Conservation (phyloP, 2,888 invertebrate species). For the Noctua janthina region DNA sequence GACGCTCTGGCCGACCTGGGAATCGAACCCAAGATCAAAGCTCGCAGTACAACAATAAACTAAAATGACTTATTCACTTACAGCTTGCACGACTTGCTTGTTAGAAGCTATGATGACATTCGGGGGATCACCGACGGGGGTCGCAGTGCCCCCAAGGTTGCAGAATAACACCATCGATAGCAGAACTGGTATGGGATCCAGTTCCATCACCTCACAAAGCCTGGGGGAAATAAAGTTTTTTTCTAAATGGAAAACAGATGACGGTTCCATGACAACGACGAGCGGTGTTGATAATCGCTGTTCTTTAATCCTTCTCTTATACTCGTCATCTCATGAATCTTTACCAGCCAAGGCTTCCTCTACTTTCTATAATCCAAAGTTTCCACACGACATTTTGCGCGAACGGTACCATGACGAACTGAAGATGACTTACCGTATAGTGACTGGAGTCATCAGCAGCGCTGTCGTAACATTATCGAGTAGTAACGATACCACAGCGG, state of each 20-base stretch:
- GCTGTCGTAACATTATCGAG: constrained; percentile 97
- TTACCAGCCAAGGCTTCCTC: no score
- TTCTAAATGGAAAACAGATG: background rate
- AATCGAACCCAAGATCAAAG: background rate
- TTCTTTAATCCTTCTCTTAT: no score
- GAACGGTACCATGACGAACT: background rate
- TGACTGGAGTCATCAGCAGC: constrained; percentile 96
- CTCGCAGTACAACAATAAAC: background rate
- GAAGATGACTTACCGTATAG: constrained; percentile 91
- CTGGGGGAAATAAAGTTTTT: constrained; percentile 79
- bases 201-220: constrained; percentile 96
- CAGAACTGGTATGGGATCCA: constrained; percentile 96
- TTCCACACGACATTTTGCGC: background rate
- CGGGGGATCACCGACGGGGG: constrained; percentile 97
- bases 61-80: constrained; percentile 80
- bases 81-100: constrained; percentile 91
- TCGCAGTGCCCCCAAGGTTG: constrained; percentile 97
- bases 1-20: no score
- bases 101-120: constrained; percentile 97
- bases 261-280: background rate
- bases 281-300: no score
- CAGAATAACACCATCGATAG: constrained; percentile 96
- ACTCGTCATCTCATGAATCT: no score
- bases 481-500: constrained; percentile 88
- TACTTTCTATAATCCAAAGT: background rate